Conservation (phyloP, 1,140 invertebrate genomes). For the Hylyphantes graminicola region DNA sequence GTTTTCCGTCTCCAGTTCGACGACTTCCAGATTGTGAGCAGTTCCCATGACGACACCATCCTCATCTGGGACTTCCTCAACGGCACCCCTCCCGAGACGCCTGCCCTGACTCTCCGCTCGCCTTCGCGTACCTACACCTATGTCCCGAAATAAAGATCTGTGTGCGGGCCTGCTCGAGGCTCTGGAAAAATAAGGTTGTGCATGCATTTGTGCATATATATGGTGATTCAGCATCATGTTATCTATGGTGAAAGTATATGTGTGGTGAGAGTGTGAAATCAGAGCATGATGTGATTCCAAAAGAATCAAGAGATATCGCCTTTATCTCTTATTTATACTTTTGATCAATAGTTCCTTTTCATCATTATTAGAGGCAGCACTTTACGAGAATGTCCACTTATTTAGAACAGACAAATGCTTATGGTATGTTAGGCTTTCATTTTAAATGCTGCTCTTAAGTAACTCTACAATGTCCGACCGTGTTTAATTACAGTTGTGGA, state of each 20-base stretch:
- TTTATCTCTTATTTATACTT: too few relatives aligned
- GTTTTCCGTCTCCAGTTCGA: conserved; percentile 99
- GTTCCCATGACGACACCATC: conserved; percentile 99
- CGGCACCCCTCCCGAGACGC: conserved; percentile 68
- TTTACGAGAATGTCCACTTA: too few relatives aligned
- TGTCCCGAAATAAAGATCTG: conserved; percentile 62
- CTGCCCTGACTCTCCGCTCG: conserved; percentile 61
- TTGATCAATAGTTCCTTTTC: too few relatives aligned
- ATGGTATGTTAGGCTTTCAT: too few relatives aligned
- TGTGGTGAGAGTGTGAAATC: conserved; percentile 12
- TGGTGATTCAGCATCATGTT: neutral
- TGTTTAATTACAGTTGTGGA: too few relatives aligned
- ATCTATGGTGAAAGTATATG: conserved; percentile 2
- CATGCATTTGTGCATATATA: conserved; percentile 8
- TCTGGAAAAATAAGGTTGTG: conserved; percentile 10
- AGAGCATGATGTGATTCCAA: conserved; percentile 13
- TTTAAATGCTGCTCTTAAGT: too few relatives aligned
- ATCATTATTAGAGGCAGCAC: too few relatives aligned
- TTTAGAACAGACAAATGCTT: too few relatives aligned
- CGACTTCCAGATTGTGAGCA: conserved; percentile 99
- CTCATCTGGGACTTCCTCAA: conserved; percentile 99
- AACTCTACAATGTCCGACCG: too few relatives aligned
- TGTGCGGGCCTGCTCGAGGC: neutral
- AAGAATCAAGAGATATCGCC: neutral
- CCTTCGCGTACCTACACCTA: conserved; percentile 64